phyloP scores from a whole-genome alignment of 2,888 invertebrate genomes.

The Drosophila mimetica region DNA sequence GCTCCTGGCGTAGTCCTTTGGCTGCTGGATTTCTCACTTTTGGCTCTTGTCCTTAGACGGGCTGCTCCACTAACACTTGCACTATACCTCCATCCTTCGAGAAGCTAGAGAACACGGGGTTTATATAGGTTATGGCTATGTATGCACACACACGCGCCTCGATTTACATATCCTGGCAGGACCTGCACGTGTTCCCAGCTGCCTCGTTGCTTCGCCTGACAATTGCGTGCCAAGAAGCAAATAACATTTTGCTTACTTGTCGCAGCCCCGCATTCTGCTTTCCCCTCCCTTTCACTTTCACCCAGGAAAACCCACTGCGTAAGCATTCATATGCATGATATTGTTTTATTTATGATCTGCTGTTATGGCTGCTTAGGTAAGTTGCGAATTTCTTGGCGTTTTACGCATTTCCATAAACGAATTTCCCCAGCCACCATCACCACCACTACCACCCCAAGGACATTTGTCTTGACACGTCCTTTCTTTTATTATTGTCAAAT shows the following conservation, averaged over 20 bases:
- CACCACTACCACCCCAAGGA: constrained; percentile 22
- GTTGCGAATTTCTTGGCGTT: constrained; percentile 64
- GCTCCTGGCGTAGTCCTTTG: constrained; percentile 46
- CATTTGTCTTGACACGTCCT: constrained; percentile 42
- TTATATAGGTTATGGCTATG: constrained; percentile 33
- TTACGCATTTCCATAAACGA: constrained; percentile 71
- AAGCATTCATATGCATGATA: constrained; percentile 62
- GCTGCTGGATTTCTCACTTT: constrained; percentile 23
- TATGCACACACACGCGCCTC: constrained; percentile 19
- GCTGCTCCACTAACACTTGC: constrained; percentile 50
- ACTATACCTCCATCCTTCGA: constrained; percentile 49
- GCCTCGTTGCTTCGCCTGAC: constrained; percentile 29
- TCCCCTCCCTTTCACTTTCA: not conserved
- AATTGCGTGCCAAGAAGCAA: constrained; percentile 57
- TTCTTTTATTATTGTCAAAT: constrained; percentile 48
- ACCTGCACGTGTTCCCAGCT: constrained; percentile 41
- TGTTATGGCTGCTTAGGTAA: constrained; percentile 62
- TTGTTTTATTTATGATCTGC: constrained; percentile 76
- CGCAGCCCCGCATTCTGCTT: constrained; percentile 36
- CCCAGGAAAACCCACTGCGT: constrained; percentile 23
- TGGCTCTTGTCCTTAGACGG: constrained; percentile 43
- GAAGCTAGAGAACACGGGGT: constrained; percentile 42
- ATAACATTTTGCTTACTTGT: constrained; percentile 57
- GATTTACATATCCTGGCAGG: constrained; percentile 39
- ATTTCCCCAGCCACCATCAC: constrained; percentile 38